Evolutionary conservation across 2,888 invertebrate genomes (phyloP).

Genomic region (Toxonevra muliebris): DNA sequence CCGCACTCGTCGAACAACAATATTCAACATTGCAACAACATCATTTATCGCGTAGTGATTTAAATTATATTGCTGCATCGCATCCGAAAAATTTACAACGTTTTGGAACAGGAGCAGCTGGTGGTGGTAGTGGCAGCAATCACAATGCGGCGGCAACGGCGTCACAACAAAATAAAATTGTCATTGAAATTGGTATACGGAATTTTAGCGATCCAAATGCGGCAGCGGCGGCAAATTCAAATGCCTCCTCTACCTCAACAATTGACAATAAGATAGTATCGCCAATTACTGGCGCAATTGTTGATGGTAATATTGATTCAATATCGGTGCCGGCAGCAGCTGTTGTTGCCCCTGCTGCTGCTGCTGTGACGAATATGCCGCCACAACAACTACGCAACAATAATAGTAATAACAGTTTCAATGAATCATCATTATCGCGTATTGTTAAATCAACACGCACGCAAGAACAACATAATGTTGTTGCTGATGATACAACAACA

Average conservation of each 20-base stretch:
- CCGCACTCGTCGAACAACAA: conserved; percentile 60
- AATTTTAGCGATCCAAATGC: conserved; percentile 42
- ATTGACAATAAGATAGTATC: conserved; percentile 39
- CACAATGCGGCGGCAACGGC: conserved; percentile 7
- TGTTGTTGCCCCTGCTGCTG: conserved; percentile 18
- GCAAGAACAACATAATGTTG: background rate
- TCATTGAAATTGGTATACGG: conserved; percentile 60
- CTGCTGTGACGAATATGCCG: conserved; percentile 32
- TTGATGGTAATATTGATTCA: conserved; percentile 60
- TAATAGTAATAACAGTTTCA: background rate
- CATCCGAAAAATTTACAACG: conserved; percentile 61
- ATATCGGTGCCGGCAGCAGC: conserved; percentile 58
- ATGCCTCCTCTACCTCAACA: conserved; percentile 14
- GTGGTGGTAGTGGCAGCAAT: conserved; percentile 13
- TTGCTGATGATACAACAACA: conserved; percentile 21
- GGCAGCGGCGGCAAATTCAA: conserved; percentile 23
- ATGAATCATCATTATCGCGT: background rate
- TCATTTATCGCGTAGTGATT: conserved; percentile 57
- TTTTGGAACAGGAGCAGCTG: conserved; percentile 28
- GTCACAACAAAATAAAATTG: conserved; percentile 54
- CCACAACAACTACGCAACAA: background rate
- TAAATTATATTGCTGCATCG: conserved; percentile 58
- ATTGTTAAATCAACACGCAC: conserved; percentile 20
- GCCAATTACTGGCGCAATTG: conserved; percentile 50
- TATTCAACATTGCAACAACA: conserved; percentile 60